Conservation (phyloP, 2,797 vertebrate genomes). For the Cuculus canorus region DNA sequence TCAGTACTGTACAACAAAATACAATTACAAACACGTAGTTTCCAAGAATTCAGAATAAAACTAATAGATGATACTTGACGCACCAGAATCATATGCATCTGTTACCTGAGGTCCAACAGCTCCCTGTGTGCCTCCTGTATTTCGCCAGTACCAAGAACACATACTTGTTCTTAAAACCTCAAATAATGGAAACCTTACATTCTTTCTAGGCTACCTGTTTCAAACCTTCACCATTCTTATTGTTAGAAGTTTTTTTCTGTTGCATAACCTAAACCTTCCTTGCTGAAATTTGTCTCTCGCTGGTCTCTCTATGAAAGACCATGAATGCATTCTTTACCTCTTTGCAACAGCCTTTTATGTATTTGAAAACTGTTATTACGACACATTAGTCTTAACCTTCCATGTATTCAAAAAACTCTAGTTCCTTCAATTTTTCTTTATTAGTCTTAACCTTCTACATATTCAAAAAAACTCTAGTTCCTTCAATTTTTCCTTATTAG, state of each 20-base stretch:
- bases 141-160: neutral
- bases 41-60: neutral
- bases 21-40: neutral
- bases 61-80: neutral
- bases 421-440: neutral
- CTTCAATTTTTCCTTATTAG: neutral
- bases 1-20: neutral
- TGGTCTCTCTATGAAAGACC: neutral
- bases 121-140: neutral
- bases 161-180: neutral
- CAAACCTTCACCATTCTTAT: neutral
- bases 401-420: neutral
- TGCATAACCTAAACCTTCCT: neutral
- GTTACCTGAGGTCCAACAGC: neutral
- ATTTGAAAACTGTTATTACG: neutral
- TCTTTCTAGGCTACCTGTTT: neutral
- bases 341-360: neutral
- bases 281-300: neutral
- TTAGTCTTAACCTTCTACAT: neutral
- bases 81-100: neutral
- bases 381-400: neutral
- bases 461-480: neutral
- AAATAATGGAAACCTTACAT: neutral
- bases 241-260: neutral
- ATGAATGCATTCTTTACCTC: neutral